These are phyloP conservation scores for Parasteatoda lunata DNA, from an alignment of 2,888 invertebrate species.

Conservation along the genomic window DNA sequence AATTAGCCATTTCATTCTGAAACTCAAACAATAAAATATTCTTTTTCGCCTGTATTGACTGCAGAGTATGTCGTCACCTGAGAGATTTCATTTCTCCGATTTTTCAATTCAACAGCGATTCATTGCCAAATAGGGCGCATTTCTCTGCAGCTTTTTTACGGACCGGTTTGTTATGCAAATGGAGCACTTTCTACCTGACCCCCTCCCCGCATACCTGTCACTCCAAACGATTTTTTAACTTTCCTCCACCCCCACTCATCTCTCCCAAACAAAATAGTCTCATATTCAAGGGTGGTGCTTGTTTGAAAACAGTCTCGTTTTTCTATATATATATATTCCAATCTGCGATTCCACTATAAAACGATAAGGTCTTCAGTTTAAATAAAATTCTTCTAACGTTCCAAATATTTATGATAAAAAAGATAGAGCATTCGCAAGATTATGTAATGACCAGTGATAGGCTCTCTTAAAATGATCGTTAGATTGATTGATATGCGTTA, in stretches of 20 bases:
- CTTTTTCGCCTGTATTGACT: no score
- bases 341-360: not conserved
- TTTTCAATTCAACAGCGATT: not conserved
- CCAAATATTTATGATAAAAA: slow-evolving; percentile 3
- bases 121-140: slow-evolving; percentile 4
- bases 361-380: not conserved
- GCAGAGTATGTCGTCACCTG: no score
- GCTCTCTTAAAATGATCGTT: no score
- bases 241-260: slow-evolving; percentile 1
- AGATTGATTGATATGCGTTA: no score
- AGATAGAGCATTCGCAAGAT: not conserved
- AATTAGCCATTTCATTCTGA: no score
- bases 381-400: not conserved
- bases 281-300: not conserved
- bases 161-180: slow-evolving; percentile 42
- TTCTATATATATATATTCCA: no score
- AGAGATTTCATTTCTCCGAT: no score
- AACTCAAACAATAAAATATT: no score
- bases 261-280: not conserved
- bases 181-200: slow-evolving; percentile 52
- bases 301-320: not conserved
- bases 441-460: no score
- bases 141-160: not conserved
- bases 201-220: slow-evolving; percentile 36
- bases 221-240: slow-evolving; percentile 13